Evolutionary conservation across 53 echinoderm and acorn worm species (phyloP).

Genomic region (Luidia sarsii): DNA sequence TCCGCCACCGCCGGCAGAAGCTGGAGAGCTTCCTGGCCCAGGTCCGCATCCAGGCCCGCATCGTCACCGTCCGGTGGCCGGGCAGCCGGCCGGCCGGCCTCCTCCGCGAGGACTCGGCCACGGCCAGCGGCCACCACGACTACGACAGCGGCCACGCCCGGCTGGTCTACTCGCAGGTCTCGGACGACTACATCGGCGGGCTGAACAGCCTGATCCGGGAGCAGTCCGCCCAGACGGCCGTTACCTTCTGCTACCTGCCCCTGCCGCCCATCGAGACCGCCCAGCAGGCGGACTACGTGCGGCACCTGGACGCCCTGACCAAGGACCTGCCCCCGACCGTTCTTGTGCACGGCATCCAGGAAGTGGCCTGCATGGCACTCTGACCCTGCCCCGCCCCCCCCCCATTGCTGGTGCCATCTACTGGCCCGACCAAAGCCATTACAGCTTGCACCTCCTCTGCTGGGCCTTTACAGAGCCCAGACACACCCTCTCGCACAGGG

Average conservation of each 20-base stretch:
- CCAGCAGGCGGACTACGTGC: conserved; percentile 76
- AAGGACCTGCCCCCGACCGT: conserved; percentile 78
- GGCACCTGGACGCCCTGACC: conserved; percentile 76
- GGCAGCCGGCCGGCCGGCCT: conserved; percentile 63
- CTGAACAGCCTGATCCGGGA: conserved; percentile 75
- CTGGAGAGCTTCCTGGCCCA: conserved; percentile 77
- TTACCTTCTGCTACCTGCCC: conserved; percentile 86
- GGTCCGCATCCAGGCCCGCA: conserved; percentile 83
- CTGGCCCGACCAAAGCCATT: neutral
- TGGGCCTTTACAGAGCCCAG: no score
- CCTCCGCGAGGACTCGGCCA: conserved; percentile 27
- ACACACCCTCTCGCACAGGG: no score
- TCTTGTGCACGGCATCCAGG: conserved; percentile 86
- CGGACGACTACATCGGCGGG: conserved; percentile 74
- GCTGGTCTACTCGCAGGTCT: conserved; percentile 60
- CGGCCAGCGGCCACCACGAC: neutral
- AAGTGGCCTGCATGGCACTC: conserved; percentile 61
- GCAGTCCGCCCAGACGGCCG: conserved; percentile 64
- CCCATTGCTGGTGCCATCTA: neutral
- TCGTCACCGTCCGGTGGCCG: conserved; percentile 76
- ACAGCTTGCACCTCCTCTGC: neutral
- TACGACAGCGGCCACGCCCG: conserved; percentile 8
- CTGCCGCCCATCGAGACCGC: conserved; percentile 73
- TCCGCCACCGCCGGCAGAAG: conserved; percentile 67
- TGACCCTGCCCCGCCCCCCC: no score